phyloP scores from a whole-genome alignment of 2,888 invertebrate species.

The Allacma fusca region DNA sequence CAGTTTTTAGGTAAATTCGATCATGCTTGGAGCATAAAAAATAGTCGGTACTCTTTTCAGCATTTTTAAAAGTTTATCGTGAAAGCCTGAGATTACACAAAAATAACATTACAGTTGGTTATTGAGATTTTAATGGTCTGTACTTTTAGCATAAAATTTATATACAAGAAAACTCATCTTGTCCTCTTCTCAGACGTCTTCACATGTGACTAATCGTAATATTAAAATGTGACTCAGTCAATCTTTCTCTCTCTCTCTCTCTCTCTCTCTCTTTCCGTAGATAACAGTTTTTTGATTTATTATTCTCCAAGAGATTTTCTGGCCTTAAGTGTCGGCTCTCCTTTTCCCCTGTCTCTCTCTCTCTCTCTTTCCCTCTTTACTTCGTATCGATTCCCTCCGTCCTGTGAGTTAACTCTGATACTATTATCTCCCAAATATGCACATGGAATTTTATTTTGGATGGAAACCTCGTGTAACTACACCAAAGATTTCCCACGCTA shows the following conservation, averaged over 20 bases:
- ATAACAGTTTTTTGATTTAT: neutral
- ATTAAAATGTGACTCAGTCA: conserved; percentile 5
- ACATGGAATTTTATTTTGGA: neutral
- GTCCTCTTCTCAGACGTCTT: neutral
- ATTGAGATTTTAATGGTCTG: conserved; percentile 35
- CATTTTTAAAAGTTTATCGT: conserved; percentile 26
- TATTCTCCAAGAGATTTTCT: conserved; percentile 9
- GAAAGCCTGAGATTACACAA: conserved; percentile 18
- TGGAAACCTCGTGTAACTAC: too few species aligned
- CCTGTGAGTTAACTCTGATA: neutral
- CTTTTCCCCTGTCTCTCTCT: neutral
- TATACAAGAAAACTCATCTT: conserved; percentile 16
- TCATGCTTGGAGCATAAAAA: neutral
- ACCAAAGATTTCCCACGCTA: too few species aligned
- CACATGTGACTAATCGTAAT: conserved; percentile 9
- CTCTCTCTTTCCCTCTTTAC: neutral
- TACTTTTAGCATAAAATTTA: conserved; percentile 36
- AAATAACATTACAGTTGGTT: conserved; percentile 8
- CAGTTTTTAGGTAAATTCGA: conserved; percentile 28
- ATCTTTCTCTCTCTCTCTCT: neutral
- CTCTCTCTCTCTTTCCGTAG: neutral
- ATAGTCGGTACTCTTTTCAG: neutral
- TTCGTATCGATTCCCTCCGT: neutral
- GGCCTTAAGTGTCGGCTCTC: neutral
- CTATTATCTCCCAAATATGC: neutral